These are phyloP conservation scores for Perca fluviatilis DNA, from an alignment of 2,113 vertebrate genomes.

Conservation along the genomic window DNA sequence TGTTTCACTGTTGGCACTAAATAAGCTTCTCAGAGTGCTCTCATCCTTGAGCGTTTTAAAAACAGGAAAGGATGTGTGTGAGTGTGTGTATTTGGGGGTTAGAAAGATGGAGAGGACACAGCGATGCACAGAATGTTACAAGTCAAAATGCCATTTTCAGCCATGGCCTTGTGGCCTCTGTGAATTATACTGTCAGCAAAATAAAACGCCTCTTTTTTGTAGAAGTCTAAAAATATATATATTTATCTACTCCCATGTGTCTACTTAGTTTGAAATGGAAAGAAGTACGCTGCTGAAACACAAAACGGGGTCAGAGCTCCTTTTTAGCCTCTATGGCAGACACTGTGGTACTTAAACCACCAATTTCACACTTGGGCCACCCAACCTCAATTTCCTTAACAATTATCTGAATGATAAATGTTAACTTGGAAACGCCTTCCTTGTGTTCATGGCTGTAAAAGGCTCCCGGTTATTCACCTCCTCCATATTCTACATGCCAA, in stretches of 20 bases:
- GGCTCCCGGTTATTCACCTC: slow-evolving; percentile 26
- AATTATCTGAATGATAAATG: slow-evolving; percentile 66
- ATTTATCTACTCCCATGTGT: slow-evolving; percentile 30
- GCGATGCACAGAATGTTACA: slow-evolving; percentile 19
- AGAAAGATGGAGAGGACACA: slow-evolving; percentile 7
- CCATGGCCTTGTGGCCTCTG: slow-evolving; percentile 30
- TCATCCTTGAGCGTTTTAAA: slow-evolving; percentile 31
- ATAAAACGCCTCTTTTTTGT: slow-evolving; percentile 30
- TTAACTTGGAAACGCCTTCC: slow-evolving; percentile 31
- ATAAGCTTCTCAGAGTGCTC: background rate
- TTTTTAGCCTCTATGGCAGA: slow-evolving; percentile 41
- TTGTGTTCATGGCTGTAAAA: slow-evolving; percentile 10
- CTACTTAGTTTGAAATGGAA: slow-evolving; percentile 23
- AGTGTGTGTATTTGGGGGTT: background rate
- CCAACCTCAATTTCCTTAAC: slow-evolving; percentile 58
- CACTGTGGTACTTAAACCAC: slow-evolving; percentile 30
- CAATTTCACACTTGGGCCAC: slow-evolving; percentile 54
- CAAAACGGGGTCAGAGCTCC: slow-evolving; percentile 7
- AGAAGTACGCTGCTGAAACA: background rate
- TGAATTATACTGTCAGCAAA: slow-evolving; percentile 45
- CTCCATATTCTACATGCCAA: slow-evolving; percentile 30
- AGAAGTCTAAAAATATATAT: slow-evolving; percentile 33
- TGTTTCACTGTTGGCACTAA: background rate
- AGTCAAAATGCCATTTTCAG: slow-evolving; percentile 57
- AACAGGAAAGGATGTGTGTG: background rate